A percentile compares a stretch with the other conserved stretches of the same genome.
Evolutionary conservation across 2,888 invertebrate species (phyloP).

Genomic region (Thereva unica): DNA sequence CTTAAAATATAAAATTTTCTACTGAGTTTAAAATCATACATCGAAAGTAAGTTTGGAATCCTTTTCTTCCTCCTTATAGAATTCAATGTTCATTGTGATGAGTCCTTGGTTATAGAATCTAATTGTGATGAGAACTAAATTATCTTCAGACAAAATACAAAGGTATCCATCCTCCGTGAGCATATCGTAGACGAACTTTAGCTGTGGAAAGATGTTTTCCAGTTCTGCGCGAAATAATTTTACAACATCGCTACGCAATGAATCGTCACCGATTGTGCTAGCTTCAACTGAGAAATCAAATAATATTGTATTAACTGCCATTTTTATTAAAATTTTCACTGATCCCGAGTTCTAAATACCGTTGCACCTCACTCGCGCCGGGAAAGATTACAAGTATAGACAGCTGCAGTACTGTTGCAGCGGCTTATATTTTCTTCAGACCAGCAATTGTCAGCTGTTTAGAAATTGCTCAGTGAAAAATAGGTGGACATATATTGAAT

Average conservation of each 20-base stretch:
- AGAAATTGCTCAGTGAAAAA: no score
- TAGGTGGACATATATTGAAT: no score
- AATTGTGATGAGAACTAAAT: conserved; percentile 70
- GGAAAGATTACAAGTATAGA: no score
- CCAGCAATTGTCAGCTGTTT: no score
- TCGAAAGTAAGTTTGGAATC: conserved; percentile 75
- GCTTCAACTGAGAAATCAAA: conserved; percentile 79
- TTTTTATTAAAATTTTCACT: conserved; percentile 49
- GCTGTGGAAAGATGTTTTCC: conserved; percentile 71
- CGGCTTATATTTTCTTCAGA: no score
- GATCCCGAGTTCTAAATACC: background rate
- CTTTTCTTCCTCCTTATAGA: conserved; percentile 75
- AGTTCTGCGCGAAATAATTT: conserved; percentile 71
- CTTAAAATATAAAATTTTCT: conserved; percentile 5
- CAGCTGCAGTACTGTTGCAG: no score
- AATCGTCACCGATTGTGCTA: conserved; percentile 67
- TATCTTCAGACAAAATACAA: conserved; percentile 71
- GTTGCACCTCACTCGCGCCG: no score
- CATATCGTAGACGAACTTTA: conserved; percentile 70
- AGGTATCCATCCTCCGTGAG: conserved; percentile 72
- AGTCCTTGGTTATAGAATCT: conserved; percentile 76
- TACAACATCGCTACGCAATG: conserved; percentile 68
- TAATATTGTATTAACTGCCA: conserved; percentile 80
- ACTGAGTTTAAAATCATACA: conserved; percentile 60
- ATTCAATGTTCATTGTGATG: conserved; percentile 81